Evolutionary conservation across 2,888 invertebrate species (phyloP).

Genomic region (Magallana nippona): DNA sequence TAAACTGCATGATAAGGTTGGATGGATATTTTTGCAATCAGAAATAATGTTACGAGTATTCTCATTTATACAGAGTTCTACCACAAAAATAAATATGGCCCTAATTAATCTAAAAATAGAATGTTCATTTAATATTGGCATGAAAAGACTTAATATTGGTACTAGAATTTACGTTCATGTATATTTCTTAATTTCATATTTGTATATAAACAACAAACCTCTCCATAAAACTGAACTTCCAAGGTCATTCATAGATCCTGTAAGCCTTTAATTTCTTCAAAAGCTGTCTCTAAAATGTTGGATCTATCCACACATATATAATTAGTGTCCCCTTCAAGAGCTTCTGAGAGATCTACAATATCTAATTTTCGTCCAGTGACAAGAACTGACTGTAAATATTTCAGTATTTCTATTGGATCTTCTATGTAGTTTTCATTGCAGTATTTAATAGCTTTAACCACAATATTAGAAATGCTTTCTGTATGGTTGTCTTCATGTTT

Average conservation of each 20-base stretch:
- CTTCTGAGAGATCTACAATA: slow-evolving; percentile 1
- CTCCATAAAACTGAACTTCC: slow-evolving; percentile 14
- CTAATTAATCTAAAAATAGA: too few species aligned
- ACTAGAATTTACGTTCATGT: too few species aligned
- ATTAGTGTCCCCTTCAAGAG: neutral
- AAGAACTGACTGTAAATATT: slow-evolving; percentile 14
- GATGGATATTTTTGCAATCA: too few species aligned
- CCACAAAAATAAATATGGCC: too few species aligned
- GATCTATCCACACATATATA: neutral
- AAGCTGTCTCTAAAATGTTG: slow-evolving; percentile 15
- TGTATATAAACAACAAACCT: slow-evolving; percentile 9
- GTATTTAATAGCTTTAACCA: neutral
- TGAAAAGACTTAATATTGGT: too few species aligned
- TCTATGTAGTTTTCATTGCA: neutral
- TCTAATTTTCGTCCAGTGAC: slow-evolving; percentile 21
- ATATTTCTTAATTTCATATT: too few species aligned
- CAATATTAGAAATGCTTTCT: slow-evolving; percentile 11
- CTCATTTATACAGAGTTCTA: too few species aligned
- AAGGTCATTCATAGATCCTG: neutral
- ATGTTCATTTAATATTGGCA: too few species aligned
- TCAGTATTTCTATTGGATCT: slow-evolving; percentile 6
- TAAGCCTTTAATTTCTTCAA: neutral
- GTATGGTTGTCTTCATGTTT: too few species aligned
- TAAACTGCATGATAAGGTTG: too few species aligned
- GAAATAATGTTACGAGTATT: too few species aligned